Conservation (phyloP, 2,113 vertebrate genomes). For the Psilopsiagon aymara region DNA sequence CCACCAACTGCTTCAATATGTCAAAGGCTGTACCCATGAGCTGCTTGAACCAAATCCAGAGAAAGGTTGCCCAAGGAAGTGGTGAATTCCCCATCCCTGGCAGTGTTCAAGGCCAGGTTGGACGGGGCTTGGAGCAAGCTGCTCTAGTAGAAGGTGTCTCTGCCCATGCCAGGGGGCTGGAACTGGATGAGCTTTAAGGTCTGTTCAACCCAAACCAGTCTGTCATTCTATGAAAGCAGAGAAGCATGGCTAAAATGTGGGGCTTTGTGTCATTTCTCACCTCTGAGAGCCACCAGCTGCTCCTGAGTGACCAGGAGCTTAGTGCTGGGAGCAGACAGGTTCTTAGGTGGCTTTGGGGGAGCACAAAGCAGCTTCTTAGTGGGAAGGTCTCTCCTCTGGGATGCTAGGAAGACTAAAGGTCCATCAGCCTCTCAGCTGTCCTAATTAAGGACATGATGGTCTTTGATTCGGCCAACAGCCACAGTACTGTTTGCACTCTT, state of each 20-base stretch:
- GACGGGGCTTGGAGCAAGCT: background rate
- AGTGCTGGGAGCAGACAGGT: rapidly evolving
- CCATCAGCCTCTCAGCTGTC: background rate
- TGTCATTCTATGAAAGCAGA: background rate
- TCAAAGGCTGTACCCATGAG: background rate
- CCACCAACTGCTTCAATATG: background rate
- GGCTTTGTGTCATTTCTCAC: background rate
- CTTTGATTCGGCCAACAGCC: background rate
- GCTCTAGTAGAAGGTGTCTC: background rate
- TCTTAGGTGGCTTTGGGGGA: background rate
- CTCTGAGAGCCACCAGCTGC: background rate
- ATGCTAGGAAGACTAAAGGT: background rate
- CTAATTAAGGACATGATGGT: background rate
- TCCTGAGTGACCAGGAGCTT: background rate
- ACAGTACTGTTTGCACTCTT: background rate
- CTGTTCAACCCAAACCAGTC: background rate
- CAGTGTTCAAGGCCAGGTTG: background rate
- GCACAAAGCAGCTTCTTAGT: background rate
- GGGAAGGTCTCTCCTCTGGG: background rate
- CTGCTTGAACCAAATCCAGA: background rate
- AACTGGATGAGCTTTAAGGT: background rate
- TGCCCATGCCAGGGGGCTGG: background rate
- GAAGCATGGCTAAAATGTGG: rapidly evolving
- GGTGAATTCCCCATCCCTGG: background rate
- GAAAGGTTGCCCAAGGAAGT: background rate